Evolutionary conservation across 2,888 invertebrate species (phyloP), one percentile per base, ranked within the genome.

Genomic region (Luperina nickerlii): DNA sequence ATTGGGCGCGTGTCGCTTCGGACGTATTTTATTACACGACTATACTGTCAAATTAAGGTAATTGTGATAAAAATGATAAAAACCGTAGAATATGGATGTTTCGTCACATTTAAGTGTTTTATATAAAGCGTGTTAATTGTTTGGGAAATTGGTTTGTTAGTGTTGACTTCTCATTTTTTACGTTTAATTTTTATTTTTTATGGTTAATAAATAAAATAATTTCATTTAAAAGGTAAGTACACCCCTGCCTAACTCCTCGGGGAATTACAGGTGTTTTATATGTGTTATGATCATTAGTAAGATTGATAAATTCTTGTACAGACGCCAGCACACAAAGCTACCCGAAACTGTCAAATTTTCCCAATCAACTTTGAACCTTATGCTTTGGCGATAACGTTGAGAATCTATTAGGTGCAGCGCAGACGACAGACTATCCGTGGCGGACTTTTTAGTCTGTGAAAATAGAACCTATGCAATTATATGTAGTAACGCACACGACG

Each of bases 11-110:
- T 90, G 88, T 90, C 91, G 88, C 83, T 88, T 87, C 86, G 82
- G 87, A 88, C 85, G 88, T 88, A 87, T 87, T 92, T 91, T 90
- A 91, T 91, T 91, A 90, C 86, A 83, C 80, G 75, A 78, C 80
- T 81, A 85, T 90, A 88, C 85, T 89, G 89, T 91, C 91, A 90
- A 92, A 91, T 92, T 91, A 91, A 92, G 88, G 85, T 89, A 89
- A 92, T 91, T 89, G 85, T 87, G 90, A 90, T 89, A 83, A 84
- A 85, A 82, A 86, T 90, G 85, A 88, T 85, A 90, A 90, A 88
- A 87, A 77, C 82, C 76, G 74, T 89, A 65, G 73, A 87, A 87
- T 79, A 89, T 88, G 81, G 80, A 76, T 87, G 87, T 85, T 87
- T 89, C 87, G 83, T 76, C 89, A 89, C 79, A 79, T 78, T 85